phyloP scores from a whole-genome alignment of 2,797 vertebrate species.

The Tangara arthus region DNA sequence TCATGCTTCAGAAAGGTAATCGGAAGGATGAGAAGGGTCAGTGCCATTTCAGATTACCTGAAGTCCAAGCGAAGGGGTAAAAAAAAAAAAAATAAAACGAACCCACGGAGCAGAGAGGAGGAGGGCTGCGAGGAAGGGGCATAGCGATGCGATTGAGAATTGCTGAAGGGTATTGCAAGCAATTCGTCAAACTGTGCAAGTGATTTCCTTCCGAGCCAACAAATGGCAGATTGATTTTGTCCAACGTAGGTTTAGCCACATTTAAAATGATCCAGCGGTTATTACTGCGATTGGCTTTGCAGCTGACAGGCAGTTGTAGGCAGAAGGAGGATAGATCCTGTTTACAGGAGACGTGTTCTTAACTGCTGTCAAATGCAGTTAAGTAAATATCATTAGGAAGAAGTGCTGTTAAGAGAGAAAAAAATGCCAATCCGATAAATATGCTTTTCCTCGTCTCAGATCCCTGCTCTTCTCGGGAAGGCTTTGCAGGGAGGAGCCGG shows the following conservation, averaged over 20 bases:
- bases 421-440: conserved; percentile 76
- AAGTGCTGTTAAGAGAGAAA: conserved; percentile 71
- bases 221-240: conserved; percentile 93
- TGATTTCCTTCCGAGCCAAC: conserved; percentile 85
- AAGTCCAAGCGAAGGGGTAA: conserved; percentile 81
- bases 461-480: conserved; percentile 22
- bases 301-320: conserved; percentile 86
- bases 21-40: conserved; percentile 90
- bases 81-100: conserved; percentile 55
- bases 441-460: conserved; percentile 57
- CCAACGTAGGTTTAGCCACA: conserved; percentile 81
- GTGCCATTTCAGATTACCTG: conserved; percentile 95
- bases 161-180: conserved; percentile 80
- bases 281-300: conserved; percentile 87
- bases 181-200: conserved; percentile 84
- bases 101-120: conserved; percentile 29
- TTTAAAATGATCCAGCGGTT: conserved; percentile 85
- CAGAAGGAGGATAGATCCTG: conserved; percentile 79
- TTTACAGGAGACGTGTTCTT: conserved; percentile 80
- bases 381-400: conserved; percentile 79
- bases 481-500: not conserved
- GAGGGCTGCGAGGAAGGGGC: conserved; percentile 37
- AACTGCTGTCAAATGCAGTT: conserved; percentile 84
- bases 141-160: conserved; percentile 73
- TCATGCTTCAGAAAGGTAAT: conserved; percentile 95